Conservation (phyloP, 2,113 vertebrate genomes). For the Colistium nudipinnis region DNA sequence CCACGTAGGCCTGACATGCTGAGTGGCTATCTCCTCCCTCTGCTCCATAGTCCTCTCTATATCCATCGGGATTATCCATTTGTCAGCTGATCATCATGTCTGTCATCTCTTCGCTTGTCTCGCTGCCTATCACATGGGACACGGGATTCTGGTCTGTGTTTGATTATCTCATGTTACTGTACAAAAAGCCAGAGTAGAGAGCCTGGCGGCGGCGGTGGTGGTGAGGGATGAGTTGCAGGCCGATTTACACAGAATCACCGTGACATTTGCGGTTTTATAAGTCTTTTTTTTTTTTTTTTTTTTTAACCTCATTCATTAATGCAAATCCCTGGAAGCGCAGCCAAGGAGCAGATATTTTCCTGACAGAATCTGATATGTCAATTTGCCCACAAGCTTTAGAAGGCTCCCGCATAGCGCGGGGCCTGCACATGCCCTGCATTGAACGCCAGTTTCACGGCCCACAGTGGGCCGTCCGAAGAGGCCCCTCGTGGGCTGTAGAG, state of each 20-base stretch:
- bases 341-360: too few relatives aligned
- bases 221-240: constrained; percentile 14
- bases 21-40: constrained; percentile 10
- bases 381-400: too few relatives aligned
- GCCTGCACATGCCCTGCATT: too few relatives aligned
- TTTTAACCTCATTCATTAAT: not conserved
- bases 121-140: constrained; percentile 6
- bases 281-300: not conserved
- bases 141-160: constrained; percentile 17
- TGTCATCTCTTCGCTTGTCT: constrained; percentile 38
- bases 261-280: constrained; percentile 9
- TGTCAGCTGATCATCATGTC: constrained; percentile 39
- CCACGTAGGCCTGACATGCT: constrained; percentile 14
- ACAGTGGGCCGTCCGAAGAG: not conserved
- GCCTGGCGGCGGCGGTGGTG: not conserved
- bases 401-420: too few relatives aligned
- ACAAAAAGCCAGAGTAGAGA: constrained; percentile 3
- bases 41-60: constrained; percentile 25
- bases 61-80: constrained; percentile 33
- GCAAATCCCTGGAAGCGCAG: not conserved
- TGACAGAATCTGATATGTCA: too few relatives aligned
- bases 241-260: not conserved
- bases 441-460: too few relatives aligned
- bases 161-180: not conserved
- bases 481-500: too few relatives aligned